These are phyloP conservation scores for Enteromius unitaeniatus DNA, from an alignment of 2,797 vertebrate genomes.

Conservation along the genomic window DNA sequence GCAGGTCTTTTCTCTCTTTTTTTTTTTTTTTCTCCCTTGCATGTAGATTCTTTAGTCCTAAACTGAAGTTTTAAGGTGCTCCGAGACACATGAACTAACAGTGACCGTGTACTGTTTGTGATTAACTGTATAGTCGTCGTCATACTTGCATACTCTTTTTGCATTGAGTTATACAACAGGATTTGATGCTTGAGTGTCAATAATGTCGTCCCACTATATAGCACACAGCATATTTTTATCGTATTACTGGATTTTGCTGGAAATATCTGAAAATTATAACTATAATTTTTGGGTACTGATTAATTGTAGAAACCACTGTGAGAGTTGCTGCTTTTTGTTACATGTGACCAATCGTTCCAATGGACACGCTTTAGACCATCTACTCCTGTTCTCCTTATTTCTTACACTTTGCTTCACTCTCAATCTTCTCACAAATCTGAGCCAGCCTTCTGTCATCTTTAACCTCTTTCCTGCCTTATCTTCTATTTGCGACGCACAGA, in stretches of 20 bases:
- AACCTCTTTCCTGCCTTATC: slow-evolving; percentile 49
- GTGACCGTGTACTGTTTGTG: neutral
- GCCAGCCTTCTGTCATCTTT: slow-evolving; percentile 33
- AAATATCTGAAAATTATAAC: slow-evolving; percentile 40
- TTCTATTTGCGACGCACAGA: slow-evolving; percentile 31
- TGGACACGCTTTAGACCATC: neutral
- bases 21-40: neutral
- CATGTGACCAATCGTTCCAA: slow-evolving; percentile 41
- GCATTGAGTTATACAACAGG: neutral
- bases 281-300: neutral
- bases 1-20: neutral
- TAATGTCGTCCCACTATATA: neutral
- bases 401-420: neutral
- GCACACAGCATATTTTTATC: neutral
- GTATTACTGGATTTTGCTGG: slow-evolving; percentile 26
- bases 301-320: slow-evolving; percentile 42
- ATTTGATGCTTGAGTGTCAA: slow-evolving; percentile 12
- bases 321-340: slow-evolving; percentile 40
- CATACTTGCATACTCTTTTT: neutral
- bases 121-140: slow-evolving; percentile 3
- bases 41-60: slow-evolving; percentile 6
- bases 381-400: neutral
- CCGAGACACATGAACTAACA: neutral
- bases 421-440: slow-evolving; percentile 37
- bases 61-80: slow-evolving; percentile 16